These are phyloP conservation scores for Agrypnus murinus DNA, from an alignment of 2,888 invertebrate genomes.

Conservation along the genomic window DNA sequence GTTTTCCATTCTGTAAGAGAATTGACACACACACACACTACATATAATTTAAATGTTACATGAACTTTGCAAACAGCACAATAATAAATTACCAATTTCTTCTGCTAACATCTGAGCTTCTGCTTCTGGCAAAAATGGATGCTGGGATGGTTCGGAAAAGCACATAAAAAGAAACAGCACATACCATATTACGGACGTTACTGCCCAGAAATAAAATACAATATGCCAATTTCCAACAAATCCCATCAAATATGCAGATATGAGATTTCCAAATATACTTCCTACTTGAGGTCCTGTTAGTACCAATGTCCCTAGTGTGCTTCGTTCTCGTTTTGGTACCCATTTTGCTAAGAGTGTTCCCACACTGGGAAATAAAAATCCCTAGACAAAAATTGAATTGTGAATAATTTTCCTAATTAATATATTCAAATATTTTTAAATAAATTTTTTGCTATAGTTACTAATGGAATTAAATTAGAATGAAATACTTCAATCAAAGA, in stretches of 20 bases:
- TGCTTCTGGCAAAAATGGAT: slow-evolving; percentile 74
- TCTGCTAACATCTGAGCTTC: slow-evolving; percentile 71
- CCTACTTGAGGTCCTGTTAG: slow-evolving; percentile 49
- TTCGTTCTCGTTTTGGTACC: slow-evolving; percentile 54
- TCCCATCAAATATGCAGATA: slow-evolving; percentile 49
- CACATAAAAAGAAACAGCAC: slow-evolving; percentile 70
- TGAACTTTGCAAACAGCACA: too few species aligned
- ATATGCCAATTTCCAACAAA: slow-evolving; percentile 73
- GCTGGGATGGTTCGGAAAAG: slow-evolving; percentile 72
- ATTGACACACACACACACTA: too few species aligned
- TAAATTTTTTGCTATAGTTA: not conserved
- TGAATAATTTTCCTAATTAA: not conserved
- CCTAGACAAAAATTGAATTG: slow-evolving; percentile 43
- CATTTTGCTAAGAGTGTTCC: slow-evolving; percentile 53
- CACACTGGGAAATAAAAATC: slow-evolving; percentile 47
- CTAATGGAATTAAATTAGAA: not conserved
- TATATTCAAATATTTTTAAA: too few species aligned
- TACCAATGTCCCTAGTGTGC: slow-evolving; percentile 52
- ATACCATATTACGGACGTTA: slow-evolving; percentile 74
- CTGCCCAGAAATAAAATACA: slow-evolving; percentile 76
- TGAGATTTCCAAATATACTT: slow-evolving; percentile 8
- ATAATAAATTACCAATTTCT: slow-evolving; percentile 40
- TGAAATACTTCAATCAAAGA: too few species aligned
- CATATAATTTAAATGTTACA: too few species aligned
- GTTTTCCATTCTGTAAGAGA: too few species aligned